Evolutionary conservation across 92 coral and sea anemone genomes (phyloP), one percentile per base, ranked within the genome.

Genomic region (Phymanthus crucifer): DNA sequence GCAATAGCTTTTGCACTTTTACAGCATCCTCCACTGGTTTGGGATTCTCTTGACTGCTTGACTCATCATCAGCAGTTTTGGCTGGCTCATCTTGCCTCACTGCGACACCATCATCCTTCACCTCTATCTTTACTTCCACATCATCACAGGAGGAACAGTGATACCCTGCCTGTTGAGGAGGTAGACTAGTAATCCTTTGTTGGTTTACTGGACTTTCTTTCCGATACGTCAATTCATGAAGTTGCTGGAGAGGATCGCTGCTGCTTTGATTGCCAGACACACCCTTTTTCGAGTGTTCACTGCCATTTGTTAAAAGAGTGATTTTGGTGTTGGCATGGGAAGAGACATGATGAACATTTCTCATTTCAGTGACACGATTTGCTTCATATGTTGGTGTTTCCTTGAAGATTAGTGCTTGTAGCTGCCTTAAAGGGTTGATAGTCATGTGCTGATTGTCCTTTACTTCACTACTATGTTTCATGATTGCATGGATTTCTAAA

Each of bases 401-500:
- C 34, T 82, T 82, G 67, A 73, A 73, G 36, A 82, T 82, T 6
- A 82, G 80, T 8, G 86, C 86, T 45, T 82, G 86, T 6, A 82
- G 86, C 67, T 82, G 86, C 72, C 77, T 37, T 34, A 82, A 66
- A 37, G 86, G 86, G 50, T 82, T 74, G 10, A 82, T 75, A 68
- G 34, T 82, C 23, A 34, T 43, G 13, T 43, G 54, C 18, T 31
- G 40, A 23, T 46, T 54, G 18, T 40, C 57, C 31, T 61, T 61
- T 3, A 32, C 27, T 37, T 43, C 70, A 21, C 43, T 36, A 17
- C 71, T 54, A 66, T 82, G 73, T 21, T 36, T 47, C 38, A 32
- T 32, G 16, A 71, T 71, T 43, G 46, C 27, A 40, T 80, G 77
- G 8, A 71, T 71, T 72, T 80, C 78, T 31, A 80, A 48, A 9